phyloP scores from a whole-genome alignment of 2,113 vertebrate genomes.

The Vidua chalybeata region DNA sequence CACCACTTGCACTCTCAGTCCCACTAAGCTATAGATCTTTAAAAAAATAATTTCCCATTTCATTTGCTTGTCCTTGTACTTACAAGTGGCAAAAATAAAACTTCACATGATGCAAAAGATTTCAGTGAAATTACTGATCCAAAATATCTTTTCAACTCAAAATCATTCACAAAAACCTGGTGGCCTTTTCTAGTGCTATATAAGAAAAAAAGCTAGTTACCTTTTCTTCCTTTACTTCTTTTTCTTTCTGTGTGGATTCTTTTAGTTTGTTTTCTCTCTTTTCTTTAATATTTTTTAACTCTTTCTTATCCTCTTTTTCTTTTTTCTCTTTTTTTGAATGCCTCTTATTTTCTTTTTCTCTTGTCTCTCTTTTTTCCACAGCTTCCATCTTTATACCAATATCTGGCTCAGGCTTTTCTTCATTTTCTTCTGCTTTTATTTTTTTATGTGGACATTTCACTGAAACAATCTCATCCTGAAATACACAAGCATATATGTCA shows the following conservation, averaged over 20 bases:
- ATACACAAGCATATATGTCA: slow-evolving; percentile 58
- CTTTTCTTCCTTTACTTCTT: slow-evolving; percentile 84
- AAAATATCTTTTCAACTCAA: slow-evolving; percentile 20
- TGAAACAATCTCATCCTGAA: slow-evolving; percentile 77
- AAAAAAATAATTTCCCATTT: not conserved
- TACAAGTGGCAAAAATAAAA: slow-evolving; percentile 8
- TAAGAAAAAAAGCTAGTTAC: slow-evolving; percentile 50
- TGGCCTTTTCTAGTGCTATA: not conserved
- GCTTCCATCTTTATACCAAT: slow-evolving; percentile 73
- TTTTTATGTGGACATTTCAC: slow-evolving; percentile 81
- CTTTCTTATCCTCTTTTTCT: not conserved
- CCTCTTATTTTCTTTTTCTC: slow-evolving; percentile 76
- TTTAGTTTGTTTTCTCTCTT: slow-evolving; percentile 83
- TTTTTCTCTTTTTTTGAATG: not conserved
- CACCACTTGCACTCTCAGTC: not conserved
- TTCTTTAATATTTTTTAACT: slow-evolving; percentile 77
- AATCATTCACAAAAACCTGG: not conserved
- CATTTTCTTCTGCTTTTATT: slow-evolving; percentile 73
- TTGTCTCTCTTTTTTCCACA: slow-evolving; percentile 79
- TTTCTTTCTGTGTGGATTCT: slow-evolving; percentile 82
- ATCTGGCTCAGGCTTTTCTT: slow-evolving; percentile 76
- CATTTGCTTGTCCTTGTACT: not conserved
- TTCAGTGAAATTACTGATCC: not conserved
- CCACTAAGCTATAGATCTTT: not conserved
- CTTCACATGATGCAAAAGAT: not conserved